Percentiles rank a stretch among this genome's conserved stretches.
Evolutionary conservation across 2,888 invertebrate genomes (phyloP).

Genomic region (Plagodis pulveraria): DNA sequence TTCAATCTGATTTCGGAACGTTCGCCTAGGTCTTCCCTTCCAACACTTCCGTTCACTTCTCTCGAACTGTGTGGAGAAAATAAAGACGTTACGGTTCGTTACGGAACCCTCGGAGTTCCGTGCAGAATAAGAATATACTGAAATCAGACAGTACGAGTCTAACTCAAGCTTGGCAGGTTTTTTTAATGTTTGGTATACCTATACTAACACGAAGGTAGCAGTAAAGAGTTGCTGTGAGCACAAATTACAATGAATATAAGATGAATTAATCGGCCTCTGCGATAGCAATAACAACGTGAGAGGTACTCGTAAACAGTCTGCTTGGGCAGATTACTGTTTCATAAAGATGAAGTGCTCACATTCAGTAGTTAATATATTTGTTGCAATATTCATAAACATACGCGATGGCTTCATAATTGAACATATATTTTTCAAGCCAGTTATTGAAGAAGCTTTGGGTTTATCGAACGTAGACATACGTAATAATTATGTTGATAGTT

Average conservation of each 20-base stretch:
- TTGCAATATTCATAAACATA: neutral
- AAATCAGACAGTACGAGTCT: too few species aligned
- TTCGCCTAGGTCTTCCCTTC: too few species aligned
- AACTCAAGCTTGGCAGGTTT: too few species aligned
- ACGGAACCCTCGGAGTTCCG: too few species aligned
- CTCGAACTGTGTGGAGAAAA: too few species aligned
- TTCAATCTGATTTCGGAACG: too few species aligned
- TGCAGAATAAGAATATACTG: too few species aligned
- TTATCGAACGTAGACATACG: neutral
- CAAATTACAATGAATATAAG: conserved; percentile 23
- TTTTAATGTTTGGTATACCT: neutral
- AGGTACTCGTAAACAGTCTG: conserved; percentile 13
- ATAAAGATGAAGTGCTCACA: conserved; percentile 9
- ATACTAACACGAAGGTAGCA: too few species aligned
- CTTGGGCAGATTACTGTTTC: conserved; percentile 15
- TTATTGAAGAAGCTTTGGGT: neutral
- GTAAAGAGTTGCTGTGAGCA: conserved; percentile 3
- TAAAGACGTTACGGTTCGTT: too few species aligned
- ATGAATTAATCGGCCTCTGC: conserved; percentile 30
- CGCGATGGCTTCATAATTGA: neutral
- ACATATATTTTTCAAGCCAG: neutral
- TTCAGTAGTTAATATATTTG: neutral
- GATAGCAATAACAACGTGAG: conserved; percentile 18
- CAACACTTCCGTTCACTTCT: too few species aligned
- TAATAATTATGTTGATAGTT: neutral